Base-by-base conservation (phyloP, 1,140 invertebrate species). In the Drosophila parabipectinata region DNA sequence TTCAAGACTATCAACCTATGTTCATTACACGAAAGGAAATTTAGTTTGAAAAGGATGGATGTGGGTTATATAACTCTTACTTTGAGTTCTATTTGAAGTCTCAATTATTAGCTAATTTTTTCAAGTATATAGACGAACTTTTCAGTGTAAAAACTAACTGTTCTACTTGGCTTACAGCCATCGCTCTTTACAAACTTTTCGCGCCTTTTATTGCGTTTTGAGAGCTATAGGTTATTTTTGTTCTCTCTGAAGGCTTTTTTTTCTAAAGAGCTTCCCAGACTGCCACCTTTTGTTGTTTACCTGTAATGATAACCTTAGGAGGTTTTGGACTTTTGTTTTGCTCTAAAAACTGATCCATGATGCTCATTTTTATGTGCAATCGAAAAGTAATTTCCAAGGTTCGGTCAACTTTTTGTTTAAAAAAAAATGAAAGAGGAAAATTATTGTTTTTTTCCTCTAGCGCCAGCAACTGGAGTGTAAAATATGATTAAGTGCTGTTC, bases 391-490 rank as follows among this genome's bases (percentile, higher is more conserved):
- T 87, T 87, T 78, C 78, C 73, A 81, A 85, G 81, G 74, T 87
- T 87, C 81, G 82, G 81, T 87, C 69, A 87, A 85, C 81, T 85
- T 59, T 80, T 34, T 58, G 14, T 18, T 21, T n/a, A 32, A 50
- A 32, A 50, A 61, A 39, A 32, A 41, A 57, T 21, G 21, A 2
- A 10, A 44, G 8, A n/a, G 30, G 34, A 32, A n/a, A 30, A 4
- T 8, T 32, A 47, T 28, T 32, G 21, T 30, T 30, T 30, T 52
- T n/a, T 34, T 73, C 54, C 45, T 55, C 30, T 37, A 39, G 28
- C 1, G 26, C 28, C 26, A 60, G 39, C 66, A 85, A 81, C 68
- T 85, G 62, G 77, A 87, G 81, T 85, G 82, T 85, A 80, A 85
- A 85, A 60, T 56, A 41, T 44, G 30, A 64, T 71, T 41, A 55